Evolutionary conservation across 2,113 vertebrate genomes (phyloP).

Genomic region (Anas platyrhynchos): DNA sequence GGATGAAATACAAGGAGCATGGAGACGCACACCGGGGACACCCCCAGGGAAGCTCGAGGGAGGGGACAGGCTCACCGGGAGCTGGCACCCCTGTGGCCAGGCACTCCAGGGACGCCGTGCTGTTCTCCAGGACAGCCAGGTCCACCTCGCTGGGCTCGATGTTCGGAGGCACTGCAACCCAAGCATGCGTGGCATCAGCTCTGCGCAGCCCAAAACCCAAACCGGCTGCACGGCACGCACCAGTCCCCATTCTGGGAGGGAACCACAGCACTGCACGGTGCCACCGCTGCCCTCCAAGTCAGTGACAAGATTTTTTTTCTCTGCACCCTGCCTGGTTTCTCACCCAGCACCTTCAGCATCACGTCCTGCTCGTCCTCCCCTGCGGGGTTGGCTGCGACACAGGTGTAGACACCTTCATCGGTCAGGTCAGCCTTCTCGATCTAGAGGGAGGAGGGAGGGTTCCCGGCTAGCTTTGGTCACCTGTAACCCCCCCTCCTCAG

Average conservation of each 20-base stretch:
- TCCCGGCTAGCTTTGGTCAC: background rate
- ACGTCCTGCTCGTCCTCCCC: conserved; percentile 78
- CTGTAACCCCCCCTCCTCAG: background rate
- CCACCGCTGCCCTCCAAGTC: background rate
- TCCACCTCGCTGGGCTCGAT: conserved; percentile 69
- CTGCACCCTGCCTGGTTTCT: background rate
- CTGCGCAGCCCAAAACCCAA: rapidly evolving
- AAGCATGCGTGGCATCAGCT: rapidly evolving
- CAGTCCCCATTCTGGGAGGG: rapidly evolving
- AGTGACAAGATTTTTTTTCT: background rate
- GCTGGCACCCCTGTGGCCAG: conserved; percentile 75
- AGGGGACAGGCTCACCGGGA: conserved; percentile 38
- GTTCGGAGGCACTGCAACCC: conserved; percentile 72
- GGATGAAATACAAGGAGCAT: rapidly evolving
- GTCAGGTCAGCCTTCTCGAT: conserved; percentile 60
- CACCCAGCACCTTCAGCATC: conserved; percentile 78
- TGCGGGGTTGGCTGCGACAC: conserved; percentile 79
- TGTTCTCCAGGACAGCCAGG: conserved; percentile 53
- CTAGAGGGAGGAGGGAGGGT: background rate
- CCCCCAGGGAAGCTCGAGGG: rapidly evolving
- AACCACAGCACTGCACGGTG: rapidly evolving
- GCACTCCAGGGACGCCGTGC: conserved; percentile 67
- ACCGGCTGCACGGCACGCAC: rapidly evolving
- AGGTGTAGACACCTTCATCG: conserved; percentile 84
- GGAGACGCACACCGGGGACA: background rate